These are phyloP conservation scores for Phylloscopus whistleri DNA, from an alignment of 2,113 vertebrate genomes.

Conservation along the genomic window DNA sequence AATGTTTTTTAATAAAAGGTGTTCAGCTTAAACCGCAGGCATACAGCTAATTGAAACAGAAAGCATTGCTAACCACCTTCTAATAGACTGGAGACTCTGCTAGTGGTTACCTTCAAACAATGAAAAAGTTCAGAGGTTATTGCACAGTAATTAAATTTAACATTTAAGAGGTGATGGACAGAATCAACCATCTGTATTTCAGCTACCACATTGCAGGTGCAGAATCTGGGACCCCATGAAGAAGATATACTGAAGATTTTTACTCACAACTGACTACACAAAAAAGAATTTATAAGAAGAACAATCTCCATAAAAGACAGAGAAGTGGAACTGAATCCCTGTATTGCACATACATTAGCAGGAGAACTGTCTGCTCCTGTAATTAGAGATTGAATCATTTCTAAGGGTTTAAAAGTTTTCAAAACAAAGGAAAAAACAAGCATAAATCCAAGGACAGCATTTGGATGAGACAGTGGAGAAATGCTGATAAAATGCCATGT, in stretches of 20 bases:
- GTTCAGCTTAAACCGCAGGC: background rate
- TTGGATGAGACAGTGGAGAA: conserved; percentile 8
- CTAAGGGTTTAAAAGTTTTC: background rate
- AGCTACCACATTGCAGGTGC: background rate
- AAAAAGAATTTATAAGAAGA: background rate
- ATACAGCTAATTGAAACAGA: background rate
- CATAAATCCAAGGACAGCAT: conserved; percentile 5
- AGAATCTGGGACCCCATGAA: background rate
- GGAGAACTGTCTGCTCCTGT: background rate
- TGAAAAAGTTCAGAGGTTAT: background rate
- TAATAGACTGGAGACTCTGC: background rate
- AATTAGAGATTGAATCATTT: background rate
- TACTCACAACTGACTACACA: background rate
- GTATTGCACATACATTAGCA: background rate
- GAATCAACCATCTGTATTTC: background rate
- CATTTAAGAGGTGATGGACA: background rate
- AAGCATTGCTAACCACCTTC: background rate
- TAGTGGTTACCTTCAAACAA: background rate
- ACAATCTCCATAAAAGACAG: background rate
- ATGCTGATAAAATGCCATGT: background rate
- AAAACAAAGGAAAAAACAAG: conserved; percentile 46
- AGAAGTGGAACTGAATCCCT: background rate
- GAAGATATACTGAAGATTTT: background rate
- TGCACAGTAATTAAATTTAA: background rate
- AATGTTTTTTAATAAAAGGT: background rate